These are phyloP conservation scores for Dioctria linearis DNA, from an alignment of 2,888 invertebrate genomes.

Conservation along the genomic window DNA sequence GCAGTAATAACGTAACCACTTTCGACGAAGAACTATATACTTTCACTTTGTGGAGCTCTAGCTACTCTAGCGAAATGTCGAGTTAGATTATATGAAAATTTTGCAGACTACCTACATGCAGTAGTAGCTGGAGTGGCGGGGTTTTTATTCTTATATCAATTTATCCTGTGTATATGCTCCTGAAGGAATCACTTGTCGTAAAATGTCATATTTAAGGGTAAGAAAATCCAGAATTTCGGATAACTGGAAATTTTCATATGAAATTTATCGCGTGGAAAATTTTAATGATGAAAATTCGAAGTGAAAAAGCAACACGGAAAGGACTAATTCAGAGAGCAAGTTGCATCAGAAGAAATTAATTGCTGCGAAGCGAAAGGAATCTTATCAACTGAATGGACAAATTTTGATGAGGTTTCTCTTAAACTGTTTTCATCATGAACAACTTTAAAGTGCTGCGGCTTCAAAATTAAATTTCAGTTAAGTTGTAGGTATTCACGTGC, in stretches of 20 bases:
- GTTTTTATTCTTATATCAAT: background rate
- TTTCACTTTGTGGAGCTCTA: conserved; percentile 18
- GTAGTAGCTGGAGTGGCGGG: background rate
- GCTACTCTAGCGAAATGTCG: background rate
- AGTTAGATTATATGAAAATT: background rate
- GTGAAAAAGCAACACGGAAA: background rate
- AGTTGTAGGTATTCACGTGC: too few relatives aligned
- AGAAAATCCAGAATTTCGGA: conserved; percentile 42
- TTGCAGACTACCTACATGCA: background rate
- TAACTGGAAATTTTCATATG: conserved; percentile 48
- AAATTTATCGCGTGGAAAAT: conserved; percentile 48
- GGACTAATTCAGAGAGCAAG: conserved; percentile 27
- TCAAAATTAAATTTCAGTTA: too few relatives aligned
- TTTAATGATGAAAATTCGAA: conserved; percentile 43
- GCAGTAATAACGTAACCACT: background rate
- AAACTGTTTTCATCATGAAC: background rate
- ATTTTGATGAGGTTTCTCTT: background rate
- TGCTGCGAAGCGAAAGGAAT: conserved; percentile 11
- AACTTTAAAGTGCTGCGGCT: conserved; percentile 10
- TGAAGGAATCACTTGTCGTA: conserved; percentile 25
- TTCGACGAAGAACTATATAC: background rate
- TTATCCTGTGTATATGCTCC: background rate
- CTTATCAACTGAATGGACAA: conserved; percentile 13
- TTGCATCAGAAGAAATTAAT: conserved; percentile 18
- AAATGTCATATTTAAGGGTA: conserved; percentile 24